Evolutionary conservation across 2,888 invertebrate species (phyloP), one percentile per base, ranked within the genome.

Genomic region (Chironomus riparius): DNA sequence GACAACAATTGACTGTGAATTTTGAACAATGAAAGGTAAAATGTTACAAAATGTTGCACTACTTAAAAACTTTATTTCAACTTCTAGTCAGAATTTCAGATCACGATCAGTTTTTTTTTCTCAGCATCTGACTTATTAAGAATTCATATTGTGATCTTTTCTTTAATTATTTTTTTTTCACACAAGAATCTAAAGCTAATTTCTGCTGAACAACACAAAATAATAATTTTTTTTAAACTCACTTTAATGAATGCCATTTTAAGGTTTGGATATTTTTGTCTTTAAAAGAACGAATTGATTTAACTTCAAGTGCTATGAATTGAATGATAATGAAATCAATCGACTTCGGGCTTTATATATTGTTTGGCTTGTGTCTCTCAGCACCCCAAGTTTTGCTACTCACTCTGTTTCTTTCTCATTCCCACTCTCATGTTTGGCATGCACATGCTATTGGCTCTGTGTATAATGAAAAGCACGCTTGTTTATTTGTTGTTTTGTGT

Each of bases 241-340:
- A 84, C 84, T 84, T 84, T 84, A 79, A 83, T 82, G 80, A 84
- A 84, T 80, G 83, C 83, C 84, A 84, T 84, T 83, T 80, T 81
- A 10, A 77, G 38, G 28, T 28, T 28, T 62, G 47, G 75, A 72
- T 70, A 61, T 76, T 77, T 76, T 28, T 56, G 28, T 73, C 72
- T 72, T 73, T 47, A 76, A 70, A 78, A 77, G 79, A 79, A 77
- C 78, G 65, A 79, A 79, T 78, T 79, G 72, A 72, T 72, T 72
- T 72, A 72, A 79, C 79, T 79, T 83, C 80, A 81, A 83, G 81
- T 81, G 82, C 81, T 82, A 82, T 81, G 79, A 82, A 80, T 80
- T 82, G 83, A 84, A 84, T 84, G 84, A 84, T 84, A 83, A 83
- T 83, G 83, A 83, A 84, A 84, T 83, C 82, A 81, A 81, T 83